Evolutionary conservation across 2,113 vertebrate species (phyloP).

Genomic region (Aldabrachelys gigantea): DNA sequence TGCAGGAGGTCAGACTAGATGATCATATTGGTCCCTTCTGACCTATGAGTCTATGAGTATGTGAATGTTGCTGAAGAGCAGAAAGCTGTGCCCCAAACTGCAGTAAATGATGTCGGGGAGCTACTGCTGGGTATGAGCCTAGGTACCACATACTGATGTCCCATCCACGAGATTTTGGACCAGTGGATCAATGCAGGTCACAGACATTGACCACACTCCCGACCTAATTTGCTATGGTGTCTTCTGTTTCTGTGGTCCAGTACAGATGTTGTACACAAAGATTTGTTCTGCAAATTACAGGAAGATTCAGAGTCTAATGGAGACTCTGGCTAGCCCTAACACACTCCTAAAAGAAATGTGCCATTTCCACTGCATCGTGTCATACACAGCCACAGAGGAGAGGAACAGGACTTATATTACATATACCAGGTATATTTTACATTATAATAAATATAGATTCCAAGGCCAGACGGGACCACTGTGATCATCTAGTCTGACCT

Average conservation of each 20-base stretch:
- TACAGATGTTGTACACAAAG: background rate
- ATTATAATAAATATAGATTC: no score
- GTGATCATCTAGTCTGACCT: background rate
- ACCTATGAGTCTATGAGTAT: background rate
- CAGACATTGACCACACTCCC: background rate
- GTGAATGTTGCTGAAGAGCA: background rate
- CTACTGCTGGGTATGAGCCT: background rate
- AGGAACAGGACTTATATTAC: background rate
- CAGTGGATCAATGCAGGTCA: no score
- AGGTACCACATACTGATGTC: background rate
- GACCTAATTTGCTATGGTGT: background rate
- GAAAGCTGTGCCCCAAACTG: background rate
- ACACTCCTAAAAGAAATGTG: background rate
- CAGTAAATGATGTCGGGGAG: background rate
- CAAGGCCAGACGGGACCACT: background rate
- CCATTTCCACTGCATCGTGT: background rate
- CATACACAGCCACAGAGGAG: background rate
- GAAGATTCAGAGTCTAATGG: background rate
- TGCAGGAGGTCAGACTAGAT: no score
- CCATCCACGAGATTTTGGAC: background rate
- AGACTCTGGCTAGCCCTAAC: background rate
- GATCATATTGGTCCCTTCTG: no score
- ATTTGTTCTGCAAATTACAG: background rate
- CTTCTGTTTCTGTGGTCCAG: no score
- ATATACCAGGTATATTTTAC: no score